phyloP scores from a whole-genome alignment of 2,888 invertebrate species.

The Sminthurinus aureus region DNA sequence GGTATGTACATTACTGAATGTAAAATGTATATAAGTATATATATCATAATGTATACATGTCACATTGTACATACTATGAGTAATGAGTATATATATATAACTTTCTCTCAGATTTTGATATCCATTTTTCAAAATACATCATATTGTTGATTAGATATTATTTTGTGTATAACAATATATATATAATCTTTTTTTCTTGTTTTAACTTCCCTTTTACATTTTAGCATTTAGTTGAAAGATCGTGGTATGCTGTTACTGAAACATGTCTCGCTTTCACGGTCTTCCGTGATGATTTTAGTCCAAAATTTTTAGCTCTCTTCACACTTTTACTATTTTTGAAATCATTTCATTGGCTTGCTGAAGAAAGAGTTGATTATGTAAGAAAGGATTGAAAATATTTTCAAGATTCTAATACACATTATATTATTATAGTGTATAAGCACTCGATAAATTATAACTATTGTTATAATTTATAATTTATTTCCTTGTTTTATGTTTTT shows the following conservation, averaged over 20 bases:
- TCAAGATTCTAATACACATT: too few relatives aligned
- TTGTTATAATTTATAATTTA: constrained; percentile 35
- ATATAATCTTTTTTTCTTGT: not conserved
- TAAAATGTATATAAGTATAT: too few relatives aligned
- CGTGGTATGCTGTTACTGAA: constrained; percentile 99
- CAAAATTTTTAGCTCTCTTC: constrained; percentile 96
- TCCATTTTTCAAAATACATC: too few relatives aligned
- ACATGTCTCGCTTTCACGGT: constrained; percentile 99
- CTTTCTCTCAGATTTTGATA: too few relatives aligned
- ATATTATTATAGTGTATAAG: not conserved
- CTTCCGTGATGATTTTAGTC: constrained; percentile 98
- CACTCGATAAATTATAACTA: constrained; percentile 1
- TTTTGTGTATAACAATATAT: not conserved
- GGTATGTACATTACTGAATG: constrained; percentile 66
- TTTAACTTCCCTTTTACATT: constrained; percentile 63
- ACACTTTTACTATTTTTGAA: constrained; percentile 95
- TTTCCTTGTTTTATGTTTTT: constrained; percentile 58
- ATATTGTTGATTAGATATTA: too few relatives aligned
- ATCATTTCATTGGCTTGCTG: constrained; percentile 99
- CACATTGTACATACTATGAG: too few relatives aligned
- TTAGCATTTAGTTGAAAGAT: constrained; percentile 94
- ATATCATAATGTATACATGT: too few relatives aligned
- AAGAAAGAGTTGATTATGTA: constrained; percentile 98
- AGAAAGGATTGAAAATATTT: constrained; percentile 64
- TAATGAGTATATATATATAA: too few relatives aligned